phyloP scores from a whole-genome alignment of 2,888 invertebrate species.

The Ariolimax columbianus region DNA sequence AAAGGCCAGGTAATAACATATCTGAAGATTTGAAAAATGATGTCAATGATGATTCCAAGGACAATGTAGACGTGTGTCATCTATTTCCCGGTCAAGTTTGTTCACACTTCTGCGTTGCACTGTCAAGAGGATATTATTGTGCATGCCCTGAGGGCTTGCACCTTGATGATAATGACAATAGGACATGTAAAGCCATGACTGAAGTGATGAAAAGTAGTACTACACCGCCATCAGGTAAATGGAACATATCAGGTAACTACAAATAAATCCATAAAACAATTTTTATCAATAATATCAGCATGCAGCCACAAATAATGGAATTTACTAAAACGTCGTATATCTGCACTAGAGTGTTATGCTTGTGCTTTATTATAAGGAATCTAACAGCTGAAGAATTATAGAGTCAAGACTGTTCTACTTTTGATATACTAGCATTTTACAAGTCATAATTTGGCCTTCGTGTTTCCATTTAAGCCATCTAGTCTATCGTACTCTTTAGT shows the following conservation, averaged over 20 bases:
- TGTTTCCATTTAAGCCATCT: too few relatives aligned
- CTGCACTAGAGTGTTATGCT: too few relatives aligned
- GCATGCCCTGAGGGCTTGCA: slow-evolving; percentile 73
- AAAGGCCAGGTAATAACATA: background rate
- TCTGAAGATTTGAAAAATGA: background rate
- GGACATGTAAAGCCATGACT: slow-evolving; percentile 62
- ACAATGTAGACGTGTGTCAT: slow-evolving; percentile 69
- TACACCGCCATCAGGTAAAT: background rate
- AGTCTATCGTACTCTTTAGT: too few relatives aligned
- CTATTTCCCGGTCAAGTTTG: slow-evolving; percentile 77
- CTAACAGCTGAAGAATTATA: too few relatives aligned
- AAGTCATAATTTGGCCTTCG: too few relatives aligned
- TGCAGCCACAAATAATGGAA: too few relatives aligned
- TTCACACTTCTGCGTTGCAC: slow-evolving; percentile 75
- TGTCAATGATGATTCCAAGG: background rate
- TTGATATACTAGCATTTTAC: too few relatives aligned
- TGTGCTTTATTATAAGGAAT: too few relatives aligned
- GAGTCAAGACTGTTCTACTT: too few relatives aligned
- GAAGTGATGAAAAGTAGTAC: background rate
- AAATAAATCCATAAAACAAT: background rate
- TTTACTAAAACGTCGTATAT: too few relatives aligned
- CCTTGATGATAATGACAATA: slow-evolving; percentile 69
- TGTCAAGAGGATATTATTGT: slow-evolving; percentile 75
- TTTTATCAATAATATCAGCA: background rate
- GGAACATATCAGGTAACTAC: background rate